Percentiles rank a stretch among this genome's conserved stretches.
Conservation (phyloP, 2,797 vertebrate genomes). For the Manis javanica region DNA sequence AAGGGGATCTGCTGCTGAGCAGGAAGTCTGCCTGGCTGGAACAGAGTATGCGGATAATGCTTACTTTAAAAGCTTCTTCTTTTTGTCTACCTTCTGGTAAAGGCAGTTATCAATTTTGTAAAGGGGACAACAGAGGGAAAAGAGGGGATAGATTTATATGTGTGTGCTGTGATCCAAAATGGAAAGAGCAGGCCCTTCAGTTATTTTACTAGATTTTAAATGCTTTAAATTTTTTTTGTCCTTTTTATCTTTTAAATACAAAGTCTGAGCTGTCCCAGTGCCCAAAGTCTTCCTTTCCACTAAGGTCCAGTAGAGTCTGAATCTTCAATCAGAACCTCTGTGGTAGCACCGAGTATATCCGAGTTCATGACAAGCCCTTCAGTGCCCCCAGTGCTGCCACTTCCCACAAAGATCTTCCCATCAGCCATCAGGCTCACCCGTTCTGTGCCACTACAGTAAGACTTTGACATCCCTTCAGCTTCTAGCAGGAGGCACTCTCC, state of each 20-base stretch:
- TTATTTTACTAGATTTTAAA: slow-evolving; percentile 88
- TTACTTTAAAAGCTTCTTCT: slow-evolving; percentile 79
- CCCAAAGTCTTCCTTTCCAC: slow-evolving; percentile 80
- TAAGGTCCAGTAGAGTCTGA: slow-evolving; percentile 89
- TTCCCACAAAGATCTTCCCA: slow-evolving; percentile 88
- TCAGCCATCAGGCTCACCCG: slow-evolving; percentile 88
- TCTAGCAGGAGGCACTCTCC: slow-evolving; percentile 87
- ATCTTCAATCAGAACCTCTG: slow-evolving; percentile 91
- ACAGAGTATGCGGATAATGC: slow-evolving; percentile 58
- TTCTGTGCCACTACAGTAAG: slow-evolving; percentile 85
- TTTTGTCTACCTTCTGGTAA: slow-evolving; percentile 79
- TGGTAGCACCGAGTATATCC: slow-evolving; percentile 90
- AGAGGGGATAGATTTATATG: slow-evolving; percentile 61
- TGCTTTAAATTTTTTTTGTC: slow-evolving; percentile 86
- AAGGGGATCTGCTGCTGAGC: slow-evolving; percentile 69
- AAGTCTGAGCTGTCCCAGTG: slow-evolving; percentile 85
- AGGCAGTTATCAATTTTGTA: slow-evolving; percentile 82
- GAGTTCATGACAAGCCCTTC: slow-evolving; percentile 89
- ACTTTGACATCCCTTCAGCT: slow-evolving; percentile 87
- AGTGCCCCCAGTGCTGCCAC: slow-evolving; percentile 80
- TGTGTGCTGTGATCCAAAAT: slow-evolving; percentile 85
- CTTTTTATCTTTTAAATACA: slow-evolving; percentile 87
- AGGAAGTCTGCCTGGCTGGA: slow-evolving; percentile 82
- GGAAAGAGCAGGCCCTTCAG: slow-evolving; percentile 87
- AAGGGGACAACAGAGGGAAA: slow-evolving; percentile 66